Conservation (phyloP, 2,888 invertebrate species). For the Perizoma affinitatum region DNA sequence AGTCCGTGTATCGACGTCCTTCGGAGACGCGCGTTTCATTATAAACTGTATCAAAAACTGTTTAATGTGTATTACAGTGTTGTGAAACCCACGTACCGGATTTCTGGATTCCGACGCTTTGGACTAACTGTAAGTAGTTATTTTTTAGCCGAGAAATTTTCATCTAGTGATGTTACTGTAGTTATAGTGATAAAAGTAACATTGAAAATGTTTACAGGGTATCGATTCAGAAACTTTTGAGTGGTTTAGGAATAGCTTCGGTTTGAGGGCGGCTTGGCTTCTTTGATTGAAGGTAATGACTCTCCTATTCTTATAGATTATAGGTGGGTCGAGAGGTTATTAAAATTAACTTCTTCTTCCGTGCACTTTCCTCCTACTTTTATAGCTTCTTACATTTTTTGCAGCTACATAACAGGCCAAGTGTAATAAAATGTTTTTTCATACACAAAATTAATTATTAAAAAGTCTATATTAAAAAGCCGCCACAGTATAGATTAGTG, state of each 20-base stretch:
- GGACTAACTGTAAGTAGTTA: slow-evolving; percentile 61
- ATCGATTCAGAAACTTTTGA: slow-evolving; percentile 30
- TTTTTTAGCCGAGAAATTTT: neutral
- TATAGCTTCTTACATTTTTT: too few species aligned
- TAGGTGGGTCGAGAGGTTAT: neutral
- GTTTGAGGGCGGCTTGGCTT: slow-evolving; percentile 9
- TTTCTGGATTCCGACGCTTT: slow-evolving; percentile 57
- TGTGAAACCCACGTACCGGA: slow-evolving; percentile 51
- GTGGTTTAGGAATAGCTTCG: slow-evolving; percentile 8
- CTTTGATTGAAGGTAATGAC: slow-evolving; percentile 14
- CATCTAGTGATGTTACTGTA: neutral
- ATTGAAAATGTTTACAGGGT: slow-evolving; percentile 16
- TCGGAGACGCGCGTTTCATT: slow-evolving; percentile 56
- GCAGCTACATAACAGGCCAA: too few species aligned
- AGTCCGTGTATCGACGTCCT: slow-evolving; percentile 76
- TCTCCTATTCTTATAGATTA: slow-evolving; percentile 7
- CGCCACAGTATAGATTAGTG: too few species aligned
- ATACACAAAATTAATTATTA: too few species aligned
- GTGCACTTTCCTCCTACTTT: too few species aligned
- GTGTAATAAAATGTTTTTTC: too few species aligned
- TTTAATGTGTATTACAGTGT: slow-evolving; percentile 44
- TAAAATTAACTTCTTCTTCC: slow-evolving; percentile 13
- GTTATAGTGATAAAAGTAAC: slow-evolving; percentile 1
- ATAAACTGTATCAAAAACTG: slow-evolving; percentile 32
- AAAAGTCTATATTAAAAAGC: too few species aligned